Conservation (phyloP, 1,140 invertebrate genomes). For the Sipha flava region DNA sequence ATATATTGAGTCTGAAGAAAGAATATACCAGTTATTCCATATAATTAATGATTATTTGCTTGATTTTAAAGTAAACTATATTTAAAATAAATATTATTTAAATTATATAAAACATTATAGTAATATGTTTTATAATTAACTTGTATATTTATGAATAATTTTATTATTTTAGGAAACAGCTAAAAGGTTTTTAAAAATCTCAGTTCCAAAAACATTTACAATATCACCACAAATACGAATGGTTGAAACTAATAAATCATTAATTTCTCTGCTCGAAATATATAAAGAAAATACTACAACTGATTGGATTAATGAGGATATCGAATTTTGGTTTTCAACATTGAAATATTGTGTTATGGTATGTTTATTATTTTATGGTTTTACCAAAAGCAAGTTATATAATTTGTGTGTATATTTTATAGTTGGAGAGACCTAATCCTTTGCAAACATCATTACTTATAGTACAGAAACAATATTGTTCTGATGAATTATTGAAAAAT, state of each 20-base stretch:
- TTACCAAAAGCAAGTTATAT: not conserved
- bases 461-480: not conserved
- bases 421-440: not conserved
- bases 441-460: not conserved
- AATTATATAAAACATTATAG: no score
- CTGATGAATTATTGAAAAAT: not conserved
- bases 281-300: not conserved
- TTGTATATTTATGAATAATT: not conserved
- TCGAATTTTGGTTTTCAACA: conserved; percentile 9
- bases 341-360: not conserved
- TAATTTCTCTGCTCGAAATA: not conserved
- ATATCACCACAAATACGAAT: not conserved
- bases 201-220: not conserved
- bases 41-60: not conserved
- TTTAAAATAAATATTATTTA: not conserved
- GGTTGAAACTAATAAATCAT: not conserved
- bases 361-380: not conserved
- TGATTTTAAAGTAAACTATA: not conserved
- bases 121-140: not conserved
- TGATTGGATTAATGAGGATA: not conserved
- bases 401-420: not conserved
- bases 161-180: not conserved
- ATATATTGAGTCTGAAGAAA: not conserved
- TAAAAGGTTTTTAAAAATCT: not conserved
- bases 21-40: not conserved